These are phyloP conservation scores for Colletes collaris DNA, from an alignment of 2,888 invertebrate genomes.

Conservation along the genomic window DNA sequence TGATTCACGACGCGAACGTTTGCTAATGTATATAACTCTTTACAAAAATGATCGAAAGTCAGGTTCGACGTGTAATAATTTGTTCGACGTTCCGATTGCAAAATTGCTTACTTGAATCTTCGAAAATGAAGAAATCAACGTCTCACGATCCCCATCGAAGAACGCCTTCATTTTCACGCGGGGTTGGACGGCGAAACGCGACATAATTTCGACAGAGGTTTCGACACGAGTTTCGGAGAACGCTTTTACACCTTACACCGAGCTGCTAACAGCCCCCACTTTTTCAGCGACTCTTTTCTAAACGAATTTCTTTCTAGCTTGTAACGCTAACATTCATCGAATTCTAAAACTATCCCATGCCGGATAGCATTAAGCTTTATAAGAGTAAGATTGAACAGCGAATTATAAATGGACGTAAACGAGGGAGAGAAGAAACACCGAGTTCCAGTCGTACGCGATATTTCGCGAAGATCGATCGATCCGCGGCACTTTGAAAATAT, in stretches of 20 bases:
- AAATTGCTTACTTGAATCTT: no score
- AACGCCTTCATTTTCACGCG: background rate
- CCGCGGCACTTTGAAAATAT: no score
- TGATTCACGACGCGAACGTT: slow-evolving; percentile 1
- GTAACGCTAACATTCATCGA: slow-evolving; percentile 44
- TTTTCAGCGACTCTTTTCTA: slow-evolving; percentile 33
- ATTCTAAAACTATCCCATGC: slow-evolving; percentile 40
- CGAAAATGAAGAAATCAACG: background rate
- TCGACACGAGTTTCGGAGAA: slow-evolving; percentile 28
- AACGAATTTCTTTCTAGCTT: slow-evolving; percentile 31
- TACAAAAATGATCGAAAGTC: no score
- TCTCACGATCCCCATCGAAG: background rate
- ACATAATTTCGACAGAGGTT: no score
- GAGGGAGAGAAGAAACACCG: background rate
- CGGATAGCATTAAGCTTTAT: slow-evolving; percentile 43
- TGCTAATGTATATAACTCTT: slow-evolving; percentile 4
- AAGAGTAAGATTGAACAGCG: slow-evolving; percentile 2
- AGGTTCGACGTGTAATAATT: slow-evolving; percentile 14
- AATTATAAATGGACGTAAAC: background rate
- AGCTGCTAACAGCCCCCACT: slow-evolving; percentile 25
- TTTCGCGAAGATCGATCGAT: slow-evolving; percentile 3
- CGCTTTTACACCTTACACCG: slow-evolving; percentile 25
- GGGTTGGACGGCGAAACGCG: background rate
- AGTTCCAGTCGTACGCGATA: slow-evolving; percentile 37
- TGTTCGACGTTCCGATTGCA: background rate